Evolutionary conservation across 2,888 invertebrate genomes (phyloP).

Genomic region (Caenorhabditis plicata): DNA sequence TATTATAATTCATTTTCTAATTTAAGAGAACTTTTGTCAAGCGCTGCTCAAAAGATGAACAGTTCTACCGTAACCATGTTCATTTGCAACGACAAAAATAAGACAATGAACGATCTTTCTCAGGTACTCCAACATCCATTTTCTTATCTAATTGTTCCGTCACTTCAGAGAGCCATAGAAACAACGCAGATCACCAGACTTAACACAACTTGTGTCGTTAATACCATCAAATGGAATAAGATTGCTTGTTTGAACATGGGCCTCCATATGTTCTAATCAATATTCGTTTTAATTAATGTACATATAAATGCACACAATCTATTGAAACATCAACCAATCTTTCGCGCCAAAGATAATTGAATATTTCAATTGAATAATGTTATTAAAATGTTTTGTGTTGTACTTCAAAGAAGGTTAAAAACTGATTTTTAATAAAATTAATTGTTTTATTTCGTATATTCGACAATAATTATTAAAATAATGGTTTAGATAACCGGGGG

Average conservation of each 20-base stretch:
- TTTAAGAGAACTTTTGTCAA: conserved; percentile 35
- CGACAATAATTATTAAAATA: too few relatives aligned
- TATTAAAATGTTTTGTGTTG: too few relatives aligned
- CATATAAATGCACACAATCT: too few relatives aligned
- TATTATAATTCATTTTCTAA: neutral
- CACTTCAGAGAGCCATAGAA: conserved; percentile 13
- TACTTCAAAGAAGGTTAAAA: too few relatives aligned
- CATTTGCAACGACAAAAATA: conserved; percentile 19
- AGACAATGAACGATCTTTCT: conserved; percentile 22
- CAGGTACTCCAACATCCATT: conserved; percentile 6
- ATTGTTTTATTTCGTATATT: too few relatives aligned
- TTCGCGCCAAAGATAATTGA: too few relatives aligned
- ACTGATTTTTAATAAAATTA: too few relatives aligned
- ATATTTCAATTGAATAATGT: too few relatives aligned
- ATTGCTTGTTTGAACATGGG: conserved; percentile 57
- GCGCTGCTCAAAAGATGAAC: conserved; percentile 32
- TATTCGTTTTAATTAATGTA: neutral
- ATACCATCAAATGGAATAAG: conserved; percentile 56
- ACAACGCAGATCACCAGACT: conserved; percentile 46
- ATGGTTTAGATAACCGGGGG: too few relatives aligned
- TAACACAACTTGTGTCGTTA: conserved; percentile 54
- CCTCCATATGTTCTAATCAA: conserved; percentile 53
- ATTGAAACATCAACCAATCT: too few relatives aligned
- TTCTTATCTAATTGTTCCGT: neutral
- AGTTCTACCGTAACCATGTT: conserved; percentile 28